Percentiles rank a stretch among this genome's conserved stretches.
phyloP scores from a whole-genome alignment of 2,888 invertebrate species.

The Taphrorychus bicolor region DNA sequence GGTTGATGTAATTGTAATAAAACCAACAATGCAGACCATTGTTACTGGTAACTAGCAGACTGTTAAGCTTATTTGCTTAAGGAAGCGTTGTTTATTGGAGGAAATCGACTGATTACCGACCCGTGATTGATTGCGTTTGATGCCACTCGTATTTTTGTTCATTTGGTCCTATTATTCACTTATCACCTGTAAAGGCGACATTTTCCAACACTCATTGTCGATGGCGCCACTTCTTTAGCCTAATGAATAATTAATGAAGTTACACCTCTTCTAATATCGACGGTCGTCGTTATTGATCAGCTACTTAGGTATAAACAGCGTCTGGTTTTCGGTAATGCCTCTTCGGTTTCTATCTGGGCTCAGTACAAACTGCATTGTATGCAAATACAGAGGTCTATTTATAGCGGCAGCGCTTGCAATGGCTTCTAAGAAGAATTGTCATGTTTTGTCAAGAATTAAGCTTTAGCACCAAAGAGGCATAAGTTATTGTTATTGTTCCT shows the following conservation, averaged over 20 bases:
- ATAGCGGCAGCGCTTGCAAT: conserved; percentile 29
- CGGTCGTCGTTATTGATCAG: conserved; percentile 11
- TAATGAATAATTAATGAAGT: conserved; percentile 2
- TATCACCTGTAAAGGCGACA: too few species aligned
- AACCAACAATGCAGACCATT: background rate
- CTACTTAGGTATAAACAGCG: conserved; percentile 15
- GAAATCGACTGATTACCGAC: background rate
- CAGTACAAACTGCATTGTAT: conserved; percentile 35
- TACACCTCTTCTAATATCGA: conserved; percentile 10
- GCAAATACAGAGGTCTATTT: conserved; percentile 36
- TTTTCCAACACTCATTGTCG: background rate
- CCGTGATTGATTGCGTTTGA: background rate
- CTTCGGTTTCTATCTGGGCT: conserved; percentile 16
- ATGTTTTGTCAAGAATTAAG: conserved; percentile 29
- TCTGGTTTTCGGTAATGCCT: conserved; percentile 26
- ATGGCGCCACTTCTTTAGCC: conserved; percentile 1
- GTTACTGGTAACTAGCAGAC: background rate
- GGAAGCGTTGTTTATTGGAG: background rate
- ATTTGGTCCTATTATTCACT: too few species aligned
- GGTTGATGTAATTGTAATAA: background rate
- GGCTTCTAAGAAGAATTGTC: conserved; percentile 35
- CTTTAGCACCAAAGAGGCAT: conserved; percentile 8
- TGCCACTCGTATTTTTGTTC: background rate
- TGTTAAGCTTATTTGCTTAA: background rate
- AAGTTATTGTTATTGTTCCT: conserved; percentile 25